Base-by-base conservation (phyloP, 2,113 vertebrate genomes). In the Heterochromis multidens region DNA sequence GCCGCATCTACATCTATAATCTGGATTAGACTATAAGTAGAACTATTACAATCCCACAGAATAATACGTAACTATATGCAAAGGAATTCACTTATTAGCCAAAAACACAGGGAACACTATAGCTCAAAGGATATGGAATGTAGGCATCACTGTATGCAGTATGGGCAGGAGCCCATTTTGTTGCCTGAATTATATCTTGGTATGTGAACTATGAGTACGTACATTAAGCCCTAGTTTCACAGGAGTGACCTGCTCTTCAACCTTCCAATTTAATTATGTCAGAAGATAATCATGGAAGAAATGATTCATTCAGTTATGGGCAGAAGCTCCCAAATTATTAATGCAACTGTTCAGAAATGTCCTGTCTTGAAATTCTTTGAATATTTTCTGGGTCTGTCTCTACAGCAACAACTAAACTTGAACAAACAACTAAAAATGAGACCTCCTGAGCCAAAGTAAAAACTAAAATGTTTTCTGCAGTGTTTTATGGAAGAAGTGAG, bases 201-300 rank as follows among this genome's bases (percentile, higher is more conserved):
- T 78, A 90, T 83, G 80, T 83, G 67, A 90, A 19, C 19, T 62
- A 70, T 78, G 60, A 74, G 17, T 52, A 21, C 52, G 46, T 31
- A 27, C 67, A 31, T 10, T 46, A 58, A 37, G 35, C 37, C 19
- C 31, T 23, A 19, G 54, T 67, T 70, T 65, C 58, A 46, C 89
- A 54, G 59, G 84, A 82, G 9, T 58, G 23, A 89, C 87, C 67
- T 70, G 87, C 57, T 85, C 7, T 0, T 60, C 79, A 79, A 80
- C 40, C 25, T 23, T 13, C 10, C 25, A 1, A 25, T 6, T 57
- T 16, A 5, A 79, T 10, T 7, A 35, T 14, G 67, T 40, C 23
- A 40, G 6, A 49, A 4, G 17, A 79, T 46, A 58, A 40, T n/a
- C 58, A 78, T 72, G 43, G 43, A 52, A 17, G 49, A 72, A 10